Evolutionary conservation across 2,888 invertebrate species (phyloP), one percentile per base, ranked within the genome.

Genomic region (Falcaria lacertinaria): DNA sequence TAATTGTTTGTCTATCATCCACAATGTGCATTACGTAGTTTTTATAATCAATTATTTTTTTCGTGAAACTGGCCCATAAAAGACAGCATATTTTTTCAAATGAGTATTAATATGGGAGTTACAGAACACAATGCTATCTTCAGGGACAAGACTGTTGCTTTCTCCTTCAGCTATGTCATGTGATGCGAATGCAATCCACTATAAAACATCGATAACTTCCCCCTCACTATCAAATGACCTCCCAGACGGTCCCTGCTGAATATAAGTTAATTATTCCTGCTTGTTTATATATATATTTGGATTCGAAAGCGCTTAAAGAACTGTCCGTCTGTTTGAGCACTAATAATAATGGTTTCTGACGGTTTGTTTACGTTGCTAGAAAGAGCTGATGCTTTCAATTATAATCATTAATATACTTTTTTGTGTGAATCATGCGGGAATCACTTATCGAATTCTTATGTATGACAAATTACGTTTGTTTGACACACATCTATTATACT

Each of bases 341-440:
- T 53, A 60, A 61, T 65, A 67, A 68, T 63, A 64, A 64, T 69
- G 60, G 52, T 51, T 58, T 51, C 57, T 58, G 65, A 60, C 52
- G 50, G 54, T 57, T 50, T 62, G 57, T 65, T 66, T 61, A 67
- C 50, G 42, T 43, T 43, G 34, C 41, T 43, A 64, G n/a, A 66
- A 66, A 64, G 51, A 39, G 46, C 52, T 68, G 64, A 65, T 68
- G 65, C 54, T 54, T 45, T 34, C 16, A 19, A 43, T 45, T 41
- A n/a, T n/a, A n/a, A n/a, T 44, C 54, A 57, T 53, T 61, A 64
- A 55, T 51, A 52, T 47, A 51, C 55, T 49, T 36, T 19, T 16
- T 19, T 36, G 35, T 36, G 13, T 36, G 35, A 22, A 22, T 22
- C 22, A 22, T 7, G 22, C 6, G 7, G 13, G 35, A 36, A 36